Conservation (phyloP, 2,888 invertebrate genomes). For the Microctonus aethiopoides region DNA sequence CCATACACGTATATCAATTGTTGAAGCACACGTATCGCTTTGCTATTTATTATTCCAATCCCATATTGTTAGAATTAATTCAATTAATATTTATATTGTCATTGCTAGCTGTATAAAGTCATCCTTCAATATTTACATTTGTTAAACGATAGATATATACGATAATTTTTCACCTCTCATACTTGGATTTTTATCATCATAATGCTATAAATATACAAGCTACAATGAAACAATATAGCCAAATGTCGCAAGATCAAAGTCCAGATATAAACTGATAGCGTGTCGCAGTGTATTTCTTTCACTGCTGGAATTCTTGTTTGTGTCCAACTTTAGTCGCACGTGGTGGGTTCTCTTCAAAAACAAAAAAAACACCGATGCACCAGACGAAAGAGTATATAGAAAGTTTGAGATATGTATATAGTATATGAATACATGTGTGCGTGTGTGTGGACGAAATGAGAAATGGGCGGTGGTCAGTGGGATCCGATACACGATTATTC, state of each 20-base stretch:
- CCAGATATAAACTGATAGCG: slow-evolving; percentile 21
- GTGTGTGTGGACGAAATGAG: background rate
- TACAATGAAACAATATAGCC: background rate
- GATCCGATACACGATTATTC: slow-evolving; percentile 40
- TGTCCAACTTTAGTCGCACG: background rate
- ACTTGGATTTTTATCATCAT: background rate
- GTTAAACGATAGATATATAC: background rate
- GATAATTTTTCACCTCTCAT: background rate
- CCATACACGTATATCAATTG: slow-evolving; percentile 51
- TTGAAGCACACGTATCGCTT: slow-evolving; percentile 39
- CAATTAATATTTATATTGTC: background rate
- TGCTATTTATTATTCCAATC: background rate
- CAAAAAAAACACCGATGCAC: slow-evolving; percentile 8
- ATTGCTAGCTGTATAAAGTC: background rate
- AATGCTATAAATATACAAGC: background rate
- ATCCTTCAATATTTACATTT: background rate
- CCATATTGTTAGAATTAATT: background rate
- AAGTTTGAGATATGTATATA: too few relatives aligned
- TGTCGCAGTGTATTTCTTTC: background rate
- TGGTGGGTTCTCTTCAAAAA: background rate
- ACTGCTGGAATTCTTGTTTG: slow-evolving; percentile 9
- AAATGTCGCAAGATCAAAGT: slow-evolving; percentile 11
- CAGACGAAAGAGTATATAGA: slow-evolving; percentile 13
- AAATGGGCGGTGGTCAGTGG: slow-evolving; percentile 52
- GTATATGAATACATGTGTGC: too few relatives aligned